phyloP scores from a whole-genome alignment of 2,113 vertebrate genomes.

The Dissostichus mawsoni region DNA sequence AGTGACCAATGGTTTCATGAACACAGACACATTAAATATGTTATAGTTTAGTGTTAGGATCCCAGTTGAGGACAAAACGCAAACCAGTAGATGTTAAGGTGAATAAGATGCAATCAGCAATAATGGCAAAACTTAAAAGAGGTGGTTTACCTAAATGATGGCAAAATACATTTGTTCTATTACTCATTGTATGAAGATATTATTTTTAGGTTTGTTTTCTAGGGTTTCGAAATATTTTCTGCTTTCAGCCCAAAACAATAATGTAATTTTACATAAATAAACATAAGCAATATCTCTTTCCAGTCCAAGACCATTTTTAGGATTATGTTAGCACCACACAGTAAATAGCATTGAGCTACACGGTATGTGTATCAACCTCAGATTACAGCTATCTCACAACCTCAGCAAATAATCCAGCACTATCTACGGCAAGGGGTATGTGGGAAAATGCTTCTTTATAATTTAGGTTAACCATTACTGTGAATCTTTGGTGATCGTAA shows the following conservation, averaged over 20 bases:
- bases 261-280: background rate
- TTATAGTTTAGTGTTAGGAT: slow-evolving; percentile 11
- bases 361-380: no score
- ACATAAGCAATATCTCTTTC: background rate
- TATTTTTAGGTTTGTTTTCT: background rate
- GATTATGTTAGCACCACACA: background rate
- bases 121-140: background rate
- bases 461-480: background rate
- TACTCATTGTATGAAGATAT: background rate
- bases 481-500: background rate
- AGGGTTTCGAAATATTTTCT: background rate
- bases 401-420: background rate
- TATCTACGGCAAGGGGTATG: background rate
- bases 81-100: background rate
- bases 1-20: slow-evolving; percentile 26
- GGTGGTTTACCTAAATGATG: background rate
- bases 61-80: background rate
- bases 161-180: background rate
- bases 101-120: background rate
- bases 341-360: background rate
- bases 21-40: slow-evolving; percentile 23
- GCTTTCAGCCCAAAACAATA: background rate
- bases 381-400: background rate
- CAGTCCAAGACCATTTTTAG: background rate
- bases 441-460: background rate